Base-by-base conservation (phyloP, 2,113 vertebrate species). In the Epinephelus fuscoguttatus region DNA sequence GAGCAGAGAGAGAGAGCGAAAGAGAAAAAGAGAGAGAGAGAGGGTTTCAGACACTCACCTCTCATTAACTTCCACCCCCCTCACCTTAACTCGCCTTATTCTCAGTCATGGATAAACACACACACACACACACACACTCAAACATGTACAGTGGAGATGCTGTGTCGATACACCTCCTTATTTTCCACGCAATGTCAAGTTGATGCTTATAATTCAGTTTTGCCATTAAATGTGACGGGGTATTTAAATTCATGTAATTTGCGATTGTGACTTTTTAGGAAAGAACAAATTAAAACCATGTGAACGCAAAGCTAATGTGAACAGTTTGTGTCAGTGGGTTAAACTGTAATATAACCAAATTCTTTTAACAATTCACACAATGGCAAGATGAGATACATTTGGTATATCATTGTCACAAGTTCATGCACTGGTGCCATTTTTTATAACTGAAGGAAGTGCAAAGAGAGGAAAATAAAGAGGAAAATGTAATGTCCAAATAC, bases 1-100 rank as follows among this genome's bases (percentile, higher is more conserved):
- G 88, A 84, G 92, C 89, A 82, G 87, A 85, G 90, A 87, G 88
- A 88, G 79, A 84, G 89, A 81, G 77, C 42, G 71, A 63, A 61
- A 84, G 80, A 84, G 84, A 85, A 69, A 82, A 69, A 75, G 40
- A 84, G 78, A 82, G 71, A 75, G 50, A 80, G 75, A 80, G 86
- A 82, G 69, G 85, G 83, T 81, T 91, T 90, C 90, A 93, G 91
- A 93, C 90, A 88, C 90, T 93, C 92, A 92, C 92, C 91, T 93
- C 91, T 94, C 92, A 92, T 94, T 92, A 93, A 93, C 89, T 93
- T 90, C 91, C 90, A 88, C 89, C 90, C 90, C 81, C 74, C 84
- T 91, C 78, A 86, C 89, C 91, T 87, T 82, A 71, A 45, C 82
- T 84, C 49, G 71, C 84, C 85, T 90, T 79, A 80, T 81, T 88